Conservation (phyloP, 2,113 vertebrate species). For the Trogon surrucura region DNA sequence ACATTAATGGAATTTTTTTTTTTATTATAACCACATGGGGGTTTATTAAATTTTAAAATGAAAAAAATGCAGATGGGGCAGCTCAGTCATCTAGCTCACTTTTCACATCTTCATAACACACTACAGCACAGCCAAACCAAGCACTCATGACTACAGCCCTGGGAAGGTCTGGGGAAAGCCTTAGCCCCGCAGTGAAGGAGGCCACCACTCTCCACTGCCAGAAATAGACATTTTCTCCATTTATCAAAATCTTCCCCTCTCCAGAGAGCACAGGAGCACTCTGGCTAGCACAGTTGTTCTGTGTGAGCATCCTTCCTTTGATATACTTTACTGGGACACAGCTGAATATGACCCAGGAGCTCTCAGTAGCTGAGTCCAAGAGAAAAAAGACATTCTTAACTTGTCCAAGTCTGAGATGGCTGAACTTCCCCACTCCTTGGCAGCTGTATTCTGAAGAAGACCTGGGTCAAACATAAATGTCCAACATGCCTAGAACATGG, state of each 20-base stretch:
- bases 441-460: background rate
- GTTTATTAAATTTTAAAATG: slow-evolving; percentile 56
- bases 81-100: slow-evolving; percentile 26
- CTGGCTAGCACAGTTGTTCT: background rate
- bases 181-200: background rate
- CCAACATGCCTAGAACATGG: background rate
- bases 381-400: background rate
- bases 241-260: background rate
- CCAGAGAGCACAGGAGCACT: background rate
- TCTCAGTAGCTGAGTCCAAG: background rate
- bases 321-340: background rate
- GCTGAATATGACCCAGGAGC: background rate
- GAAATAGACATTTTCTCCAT: background rate
- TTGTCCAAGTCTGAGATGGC: background rate
- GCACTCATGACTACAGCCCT: background rate
- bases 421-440: background rate
- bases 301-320: background rate
- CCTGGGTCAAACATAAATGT: background rate
- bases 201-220: background rate
- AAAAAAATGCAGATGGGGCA: slow-evolving; percentile 10
- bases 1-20: background rate
- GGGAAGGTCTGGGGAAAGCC: background rate
- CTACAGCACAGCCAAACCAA: slow-evolving; percentile 19
- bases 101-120: slow-evolving; percentile 34
- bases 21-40: slow-evolving; percentile 49